Percentiles rank a stretch among this genome's conserved stretches.
These are phyloP conservation scores for Eristalis intricaria DNA, from an alignment of 2,888 invertebrate genomes.

Conservation along the genomic window DNA sequence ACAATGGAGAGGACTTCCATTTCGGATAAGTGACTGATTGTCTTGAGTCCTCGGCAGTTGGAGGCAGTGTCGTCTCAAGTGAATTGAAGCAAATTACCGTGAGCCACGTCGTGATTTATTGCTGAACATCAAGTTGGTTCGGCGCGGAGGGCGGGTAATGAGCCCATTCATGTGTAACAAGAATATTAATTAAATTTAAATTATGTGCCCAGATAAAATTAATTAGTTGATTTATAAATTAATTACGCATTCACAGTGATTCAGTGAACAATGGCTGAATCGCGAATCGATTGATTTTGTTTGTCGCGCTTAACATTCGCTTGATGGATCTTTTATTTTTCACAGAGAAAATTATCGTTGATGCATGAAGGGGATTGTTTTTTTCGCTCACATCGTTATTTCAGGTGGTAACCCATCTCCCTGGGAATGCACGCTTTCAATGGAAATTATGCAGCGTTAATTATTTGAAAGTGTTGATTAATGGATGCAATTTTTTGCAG, in stretches of 20 bases:
- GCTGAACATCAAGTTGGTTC: not conserved
- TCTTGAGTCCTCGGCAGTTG: constrained; percentile 33
- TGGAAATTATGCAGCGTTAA: constrained; percentile 52
- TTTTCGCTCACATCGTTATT: constrained; percentile 7
- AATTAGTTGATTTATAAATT: constrained; percentile 61
- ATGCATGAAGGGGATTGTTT: constrained; percentile 12
- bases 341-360: not conserved
- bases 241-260: constrained; percentile 45
- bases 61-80: constrained; percentile 51
- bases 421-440: not conserved
- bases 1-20: constrained; percentile 37
- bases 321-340: not conserved
- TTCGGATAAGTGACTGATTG: constrained; percentile 33
- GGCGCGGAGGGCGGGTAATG: constrained; percentile 14
- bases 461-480: constrained; percentile 45
- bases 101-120: constrained; percentile 24
- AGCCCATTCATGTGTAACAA: constrained; percentile 46
- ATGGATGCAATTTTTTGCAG: not conserved
- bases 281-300: constrained; percentile 41
- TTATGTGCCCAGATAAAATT: constrained; percentile 47
- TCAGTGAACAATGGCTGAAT: constrained; percentile 39
- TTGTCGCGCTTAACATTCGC: not conserved
- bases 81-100: constrained; percentile 50
- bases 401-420: not conserved
- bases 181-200: constrained; percentile 66